Percentiles rank a stretch among this genome's conserved stretches.
Conservation (phyloP, 2,797 vertebrate species). For the Taeniopygia guttata region DNA sequence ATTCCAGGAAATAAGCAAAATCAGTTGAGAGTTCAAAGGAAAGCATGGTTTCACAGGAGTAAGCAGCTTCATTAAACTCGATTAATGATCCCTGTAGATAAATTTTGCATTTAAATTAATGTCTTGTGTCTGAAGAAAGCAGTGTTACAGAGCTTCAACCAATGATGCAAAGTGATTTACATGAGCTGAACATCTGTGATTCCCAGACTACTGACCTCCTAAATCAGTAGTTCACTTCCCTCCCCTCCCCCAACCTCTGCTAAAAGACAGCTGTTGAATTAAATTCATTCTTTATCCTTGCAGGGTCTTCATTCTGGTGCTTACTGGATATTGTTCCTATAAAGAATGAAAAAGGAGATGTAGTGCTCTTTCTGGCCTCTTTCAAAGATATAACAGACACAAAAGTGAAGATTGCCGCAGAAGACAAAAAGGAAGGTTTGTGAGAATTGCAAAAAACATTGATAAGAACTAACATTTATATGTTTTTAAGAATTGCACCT, state of each 20-base stretch:
- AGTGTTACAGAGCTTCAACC: slow-evolving; percentile 45
- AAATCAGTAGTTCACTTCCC: slow-evolving; percentile 21
- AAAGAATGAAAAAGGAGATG: slow-evolving; percentile 98
- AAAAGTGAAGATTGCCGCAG: slow-evolving; percentile 89
- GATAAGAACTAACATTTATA: neutral
- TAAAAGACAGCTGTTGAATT: slow-evolving; percentile 14
- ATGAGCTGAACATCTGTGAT: slow-evolving; percentile 60
- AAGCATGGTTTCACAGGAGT: slow-evolving; percentile 30
- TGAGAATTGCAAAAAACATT: slow-evolving; percentile 56
- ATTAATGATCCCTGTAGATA: slow-evolving; percentile 48
- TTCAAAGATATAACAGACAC: slow-evolving; percentile 98
- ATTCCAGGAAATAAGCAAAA: slow-evolving; percentile 17
- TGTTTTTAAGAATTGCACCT: neutral
- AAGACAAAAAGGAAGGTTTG: slow-evolving; percentile 95
- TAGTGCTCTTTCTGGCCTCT: slow-evolving; percentile 95
- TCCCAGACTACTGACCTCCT: slow-evolving; percentile 58
- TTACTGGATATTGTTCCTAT: slow-evolving; percentile 97
- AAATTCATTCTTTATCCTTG: slow-evolving; percentile 46
- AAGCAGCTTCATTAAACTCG: slow-evolving; percentile 63
- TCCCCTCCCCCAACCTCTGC: neutral
- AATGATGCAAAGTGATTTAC: slow-evolving; percentile 44
- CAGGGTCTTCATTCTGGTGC: slow-evolving; percentile 95
- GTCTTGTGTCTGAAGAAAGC: slow-evolving; percentile 42
- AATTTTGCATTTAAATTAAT: slow-evolving; percentile 64
- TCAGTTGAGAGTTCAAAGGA: slow-evolving; percentile 48